Base-by-base conservation (phyloP, 2,888 invertebrate genomes). In the Parnassius mnemosyne region DNA sequence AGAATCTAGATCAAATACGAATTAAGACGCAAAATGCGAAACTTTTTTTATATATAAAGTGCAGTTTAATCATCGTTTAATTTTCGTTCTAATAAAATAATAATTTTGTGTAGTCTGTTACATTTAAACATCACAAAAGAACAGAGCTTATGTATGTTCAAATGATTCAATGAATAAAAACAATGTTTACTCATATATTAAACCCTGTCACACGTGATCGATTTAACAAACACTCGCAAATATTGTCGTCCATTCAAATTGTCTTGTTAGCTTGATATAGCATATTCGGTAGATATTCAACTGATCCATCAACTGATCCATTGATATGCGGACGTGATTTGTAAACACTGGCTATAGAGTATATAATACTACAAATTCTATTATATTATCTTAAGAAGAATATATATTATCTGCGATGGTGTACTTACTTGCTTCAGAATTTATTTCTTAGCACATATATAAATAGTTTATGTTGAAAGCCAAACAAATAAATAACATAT, bases 171-270 rank as follows among this genome's bases (percentile, higher is more conserved):
- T 58, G 54, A 62, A 58, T 49, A 62, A 57, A 58, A 57, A 53
- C 64, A 60, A 66, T 69, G 68, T 70, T 67, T 68, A 69, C 68
- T 69, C 68, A 67, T 72, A 62, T 57, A 62, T 62, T 49, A 43
- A 25, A 13, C 64, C 57, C 64, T 64, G 65, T 63, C 50, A 52
- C 60, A 72, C 74, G 73, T 74, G 75, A 69, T 68, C 65, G 66
- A 72, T 69, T 69, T 75, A 69, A 71, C 66, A 75, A 73, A 57
- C 43, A 46, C 55, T 63, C 42, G 50, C 41, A 13, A 62, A 57
- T 51, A 57, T 53, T 53, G 65, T 54, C 52, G 34, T 62, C 66
- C 69, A 71, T 70, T 56, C 65, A 69, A 71, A 72, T 71, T 62
- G 68, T 57, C 58, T 64, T 65, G 68, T 72, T 71, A 68, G 55